phyloP scores from a whole-genome alignment of 2,888 invertebrate species.

The Leptogaster cylindrica region DNA sequence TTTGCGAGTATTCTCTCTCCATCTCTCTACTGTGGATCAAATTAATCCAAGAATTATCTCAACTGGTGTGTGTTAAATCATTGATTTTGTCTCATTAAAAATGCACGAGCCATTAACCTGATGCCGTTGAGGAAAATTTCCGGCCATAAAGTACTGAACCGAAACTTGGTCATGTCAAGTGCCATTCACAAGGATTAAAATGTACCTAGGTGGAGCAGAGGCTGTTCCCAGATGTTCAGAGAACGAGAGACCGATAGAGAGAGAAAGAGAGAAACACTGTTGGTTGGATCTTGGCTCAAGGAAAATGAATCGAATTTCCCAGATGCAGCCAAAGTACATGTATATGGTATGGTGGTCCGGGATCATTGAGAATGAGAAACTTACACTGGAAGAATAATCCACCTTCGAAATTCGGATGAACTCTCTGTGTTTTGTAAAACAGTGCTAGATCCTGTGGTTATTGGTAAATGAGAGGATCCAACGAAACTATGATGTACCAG shows the following conservation, averaged over 20 bases:
- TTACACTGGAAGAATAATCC: background rate
- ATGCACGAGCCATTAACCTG: conserved; percentile 34
- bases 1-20: background rate
- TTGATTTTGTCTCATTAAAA: conserved; percentile 37
- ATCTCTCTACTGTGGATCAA: background rate
- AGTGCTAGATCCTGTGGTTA: conserved; percentile 2
- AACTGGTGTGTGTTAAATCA: conserved; percentile 4
- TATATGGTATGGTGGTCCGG: background rate
- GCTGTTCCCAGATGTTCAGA: no score
- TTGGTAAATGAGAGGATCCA: conserved; percentile 20
- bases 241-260: background rate
- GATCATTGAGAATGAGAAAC: background rate
- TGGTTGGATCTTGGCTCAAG: background rate
- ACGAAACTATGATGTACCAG: background rate
- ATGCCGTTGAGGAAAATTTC: conserved; percentile 4
- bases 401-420: background rate
- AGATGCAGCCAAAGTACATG: background rate
- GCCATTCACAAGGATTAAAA: conserved; percentile 26
- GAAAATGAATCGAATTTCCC: background rate
- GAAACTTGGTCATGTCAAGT: conserved; percentile 40
- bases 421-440: background rate
- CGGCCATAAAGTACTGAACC: conserved; percentile 10
- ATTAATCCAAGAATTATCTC: conserved; percentile 22
- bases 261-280: background rate
- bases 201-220: conserved; percentile 25